A percentile compares a stretch with the other conserved stretches of the same genome.
Evolutionary conservation across 2,888 invertebrate species (phyloP).

Genomic region (Lasius platythorax): DNA sequence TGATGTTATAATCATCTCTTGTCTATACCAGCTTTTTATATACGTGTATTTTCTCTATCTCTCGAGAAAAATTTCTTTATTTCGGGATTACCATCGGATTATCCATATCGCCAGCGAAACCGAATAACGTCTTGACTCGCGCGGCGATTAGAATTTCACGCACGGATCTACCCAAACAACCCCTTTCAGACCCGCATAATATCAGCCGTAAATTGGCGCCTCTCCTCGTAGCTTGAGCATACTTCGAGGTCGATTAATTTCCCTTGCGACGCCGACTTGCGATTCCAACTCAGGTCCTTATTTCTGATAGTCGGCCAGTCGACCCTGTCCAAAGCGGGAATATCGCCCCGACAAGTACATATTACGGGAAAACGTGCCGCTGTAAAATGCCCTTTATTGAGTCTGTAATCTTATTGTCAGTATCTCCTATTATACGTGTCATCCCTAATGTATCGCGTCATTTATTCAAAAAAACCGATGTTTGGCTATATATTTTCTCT

Average conservation of each 20-base stretch:
- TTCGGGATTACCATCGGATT: background rate
- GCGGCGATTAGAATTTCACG: slow-evolving; percentile 13
- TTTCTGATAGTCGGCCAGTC: slow-evolving; percentile 43
- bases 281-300: slow-evolving; percentile 15
- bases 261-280: slow-evolving; percentile 41
- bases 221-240: background rate
- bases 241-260: slow-evolving; percentile 54
- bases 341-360: slow-evolving; percentile 51
- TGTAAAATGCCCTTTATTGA: slow-evolving; percentile 28
- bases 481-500: background rate
- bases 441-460: background rate
- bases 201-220: slow-evolving; percentile 18
- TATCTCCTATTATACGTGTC: background rate
- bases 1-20: background rate
- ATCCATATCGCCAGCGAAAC: background rate
- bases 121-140: background rate
- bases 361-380: slow-evolving; percentile 45
- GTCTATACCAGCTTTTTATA: background rate
- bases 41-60: background rate
- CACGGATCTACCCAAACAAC: slow-evolving; percentile 8
- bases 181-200: slow-evolving; percentile 33
- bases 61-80: background rate
- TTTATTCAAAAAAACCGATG: background rate
- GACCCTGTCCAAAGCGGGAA: background rate
- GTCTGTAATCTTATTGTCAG: background rate